These are phyloP conservation scores for Spheniscus humboldti DNA, from an alignment of 2,797 vertebrate genomes.

Conservation along the genomic window DNA sequence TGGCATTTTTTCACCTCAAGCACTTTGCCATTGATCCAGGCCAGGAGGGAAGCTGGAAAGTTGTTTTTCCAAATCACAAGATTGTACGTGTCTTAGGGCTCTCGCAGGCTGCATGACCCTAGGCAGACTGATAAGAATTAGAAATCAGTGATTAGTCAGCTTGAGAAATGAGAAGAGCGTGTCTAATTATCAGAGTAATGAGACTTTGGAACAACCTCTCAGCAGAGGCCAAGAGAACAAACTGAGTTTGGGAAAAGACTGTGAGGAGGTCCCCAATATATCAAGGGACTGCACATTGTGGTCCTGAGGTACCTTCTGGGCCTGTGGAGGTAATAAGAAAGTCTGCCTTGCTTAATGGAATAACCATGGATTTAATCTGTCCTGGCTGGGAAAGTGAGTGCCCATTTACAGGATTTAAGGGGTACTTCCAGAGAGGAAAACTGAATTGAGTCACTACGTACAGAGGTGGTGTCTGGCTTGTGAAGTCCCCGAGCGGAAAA, in stretches of 20 bases:
- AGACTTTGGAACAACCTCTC: neutral
- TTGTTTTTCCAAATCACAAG: neutral
- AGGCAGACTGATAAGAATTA: neutral
- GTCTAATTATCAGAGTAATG: neutral
- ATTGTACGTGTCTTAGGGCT: neutral
- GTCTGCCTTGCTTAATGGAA: neutral
- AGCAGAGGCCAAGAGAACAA: neutral
- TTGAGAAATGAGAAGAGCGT: neutral
- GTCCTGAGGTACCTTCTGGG: neutral
- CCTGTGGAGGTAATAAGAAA: neutral
- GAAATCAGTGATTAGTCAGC: constrained; percentile 9
- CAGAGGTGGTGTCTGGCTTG: neutral
- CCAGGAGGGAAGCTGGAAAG: neutral
- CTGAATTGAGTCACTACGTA: neutral
- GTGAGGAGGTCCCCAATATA: neutral
- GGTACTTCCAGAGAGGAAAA: neutral
- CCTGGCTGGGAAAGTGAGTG: neutral
- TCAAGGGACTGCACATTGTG: neutral
- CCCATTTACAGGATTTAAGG: neutral
- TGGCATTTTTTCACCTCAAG: neutral
- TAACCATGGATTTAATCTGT: neutral
- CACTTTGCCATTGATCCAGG: neutral
- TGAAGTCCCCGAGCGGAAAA: neutral
- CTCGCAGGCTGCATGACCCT: neutral
- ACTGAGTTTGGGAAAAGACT: neutral